Conservation (phyloP, 2,888 invertebrate species). For the Scaptomyza cyrtandrae region DNA sequence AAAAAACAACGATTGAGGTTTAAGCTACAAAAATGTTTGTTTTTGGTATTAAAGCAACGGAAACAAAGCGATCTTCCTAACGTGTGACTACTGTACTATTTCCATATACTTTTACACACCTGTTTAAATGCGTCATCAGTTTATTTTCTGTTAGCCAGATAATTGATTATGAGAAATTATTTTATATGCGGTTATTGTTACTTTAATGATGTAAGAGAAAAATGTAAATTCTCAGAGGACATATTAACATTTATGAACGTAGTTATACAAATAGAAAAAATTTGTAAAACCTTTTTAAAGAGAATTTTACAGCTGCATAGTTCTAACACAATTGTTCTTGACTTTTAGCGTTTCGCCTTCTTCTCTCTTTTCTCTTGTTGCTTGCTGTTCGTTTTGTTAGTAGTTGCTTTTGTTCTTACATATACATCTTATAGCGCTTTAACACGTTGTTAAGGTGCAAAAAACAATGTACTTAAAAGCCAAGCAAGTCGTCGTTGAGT, state of each 20-base stretch:
- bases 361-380: conserved; percentile 15
- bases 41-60: too few relatives aligned
- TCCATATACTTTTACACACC: neutral
- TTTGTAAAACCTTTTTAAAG: neutral
- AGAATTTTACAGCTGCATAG: conserved; percentile 4
- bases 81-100: neutral
- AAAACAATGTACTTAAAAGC: conserved; percentile 66
- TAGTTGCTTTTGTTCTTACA: conserved; percentile 16
- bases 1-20: too few relatives aligned
- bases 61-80: too few relatives aligned
- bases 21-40: too few relatives aligned
- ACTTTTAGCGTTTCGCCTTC: neutral
- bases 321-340: neutral
- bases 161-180: conserved; percentile 4
- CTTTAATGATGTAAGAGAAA: neutral
- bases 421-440: conserved; percentile 47
- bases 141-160: neutral
- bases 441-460: conserved; percentile 72
- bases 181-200: neutral
- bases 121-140: conserved; percentile 19
- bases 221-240: too few relatives aligned
- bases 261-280: too few relatives aligned
- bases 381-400: conserved; percentile 9
- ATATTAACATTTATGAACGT: too few relatives aligned
- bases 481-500: neutral